Conservation (phyloP, 2,113 vertebrate species). For the Vulpes vulpes region DNA sequence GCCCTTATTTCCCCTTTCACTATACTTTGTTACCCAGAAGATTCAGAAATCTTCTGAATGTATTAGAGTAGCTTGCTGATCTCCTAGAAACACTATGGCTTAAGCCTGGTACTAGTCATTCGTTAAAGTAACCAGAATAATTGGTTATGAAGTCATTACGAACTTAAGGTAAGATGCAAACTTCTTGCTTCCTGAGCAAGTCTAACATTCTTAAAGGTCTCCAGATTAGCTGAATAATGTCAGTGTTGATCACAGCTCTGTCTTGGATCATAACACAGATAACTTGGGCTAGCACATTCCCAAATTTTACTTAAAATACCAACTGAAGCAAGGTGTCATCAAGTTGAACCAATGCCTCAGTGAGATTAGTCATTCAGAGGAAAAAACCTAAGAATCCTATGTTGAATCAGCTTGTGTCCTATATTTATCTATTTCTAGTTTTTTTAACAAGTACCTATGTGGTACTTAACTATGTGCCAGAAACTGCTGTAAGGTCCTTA, state of each 20-base stretch:
- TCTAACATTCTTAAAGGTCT: conserved; percentile 39
- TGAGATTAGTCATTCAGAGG: neutral
- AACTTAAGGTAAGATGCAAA: neutral
- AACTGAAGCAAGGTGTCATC: neutral
- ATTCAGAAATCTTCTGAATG: neutral
- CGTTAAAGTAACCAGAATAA: neutral
- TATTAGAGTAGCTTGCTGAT: neutral
- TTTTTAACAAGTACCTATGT: neutral
- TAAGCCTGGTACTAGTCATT: neutral
- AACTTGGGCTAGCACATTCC: neutral
- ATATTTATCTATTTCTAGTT: conserved; percentile 30
- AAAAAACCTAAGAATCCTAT: neutral
- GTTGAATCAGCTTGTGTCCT: neutral
- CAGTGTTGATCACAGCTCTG: neutral
- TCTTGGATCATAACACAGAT: neutral
- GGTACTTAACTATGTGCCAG: neutral
- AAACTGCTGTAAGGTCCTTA: neutral
- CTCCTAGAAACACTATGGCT: neutral
- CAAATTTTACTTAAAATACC: conserved; percentile 40
- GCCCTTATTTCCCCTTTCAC: neutral
- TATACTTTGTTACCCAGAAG: neutral
- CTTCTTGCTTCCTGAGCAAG: neutral
- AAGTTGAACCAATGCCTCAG: neutral
- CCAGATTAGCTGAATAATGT: neutral
- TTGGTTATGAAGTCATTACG: conserved; percentile 6